Conservation (phyloP, 92 coral and sea anemone species). For the Anthopleura xanthogrammica region DNA sequence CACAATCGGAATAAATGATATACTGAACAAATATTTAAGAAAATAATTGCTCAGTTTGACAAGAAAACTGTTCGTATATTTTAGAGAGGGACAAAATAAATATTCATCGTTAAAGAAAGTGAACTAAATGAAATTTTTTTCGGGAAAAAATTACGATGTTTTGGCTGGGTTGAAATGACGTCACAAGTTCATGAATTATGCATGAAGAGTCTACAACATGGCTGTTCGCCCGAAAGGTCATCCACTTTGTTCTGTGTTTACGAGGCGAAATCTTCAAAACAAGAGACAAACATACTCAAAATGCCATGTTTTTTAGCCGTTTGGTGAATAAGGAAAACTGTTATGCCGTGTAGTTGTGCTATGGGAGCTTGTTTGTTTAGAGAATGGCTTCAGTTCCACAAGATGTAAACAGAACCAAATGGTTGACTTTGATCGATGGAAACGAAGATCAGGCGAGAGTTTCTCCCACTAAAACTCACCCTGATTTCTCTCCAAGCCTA, state of each 20-base stretch:
- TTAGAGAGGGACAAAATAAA: background rate
- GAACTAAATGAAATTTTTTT: background rate
- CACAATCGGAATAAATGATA: background rate
- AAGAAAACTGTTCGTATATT: background rate
- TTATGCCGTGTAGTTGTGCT: slow-evolving; percentile 18
- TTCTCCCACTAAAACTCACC: slow-evolving; percentile 23
- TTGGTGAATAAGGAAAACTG: background rate
- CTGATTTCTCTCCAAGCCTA: slow-evolving; percentile 7
- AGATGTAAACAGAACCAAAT: slow-evolving; percentile 19
- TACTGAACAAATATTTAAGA: background rate
- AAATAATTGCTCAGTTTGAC: background rate
- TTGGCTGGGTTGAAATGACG: slow-evolving; percentile 29
- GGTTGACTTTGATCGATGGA: background rate
- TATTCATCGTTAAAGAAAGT: background rate
- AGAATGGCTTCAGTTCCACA: slow-evolving; percentile 15
- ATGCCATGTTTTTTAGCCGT: background rate
- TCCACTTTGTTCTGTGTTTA: slow-evolving; percentile 4
- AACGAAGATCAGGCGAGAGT: background rate
- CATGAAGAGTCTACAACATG: slow-evolving; percentile 28
- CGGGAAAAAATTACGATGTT: slow-evolving; percentile 10
- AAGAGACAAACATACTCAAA: background rate
- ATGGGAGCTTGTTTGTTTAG: slow-evolving; percentile 5
- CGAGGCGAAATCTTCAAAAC: background rate
- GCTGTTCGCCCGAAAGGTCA: slow-evolving; percentile 20
- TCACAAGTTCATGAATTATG: slow-evolving; percentile 38